These are phyloP conservation scores for Melanerpes aurifrons DNA, from an alignment of 2,113 vertebrate genomes.

Conservation along the genomic window DNA sequence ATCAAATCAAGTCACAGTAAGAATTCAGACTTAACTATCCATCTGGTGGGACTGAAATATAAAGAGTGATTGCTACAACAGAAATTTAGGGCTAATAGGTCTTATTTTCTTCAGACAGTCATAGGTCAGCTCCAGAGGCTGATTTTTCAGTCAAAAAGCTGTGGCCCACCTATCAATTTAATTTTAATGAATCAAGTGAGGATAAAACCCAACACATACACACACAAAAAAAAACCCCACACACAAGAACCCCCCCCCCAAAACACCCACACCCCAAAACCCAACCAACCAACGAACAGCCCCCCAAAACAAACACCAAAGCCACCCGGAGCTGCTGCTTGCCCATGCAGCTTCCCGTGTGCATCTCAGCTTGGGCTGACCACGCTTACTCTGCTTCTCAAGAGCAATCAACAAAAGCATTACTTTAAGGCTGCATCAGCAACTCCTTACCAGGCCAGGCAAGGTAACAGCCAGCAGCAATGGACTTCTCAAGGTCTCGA, in stretches of 20 bases:
- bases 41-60: neutral
- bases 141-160: slow-evolving; percentile 40
- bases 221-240: too few relatives aligned
- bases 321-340: neutral
- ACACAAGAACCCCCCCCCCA: too few relatives aligned
- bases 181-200: slow-evolving; percentile 18
- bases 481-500: neutral
- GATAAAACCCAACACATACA: too few relatives aligned
- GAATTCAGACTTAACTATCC: slow-evolving; percentile 11
- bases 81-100: neutral
- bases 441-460: neutral
- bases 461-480: neutral
- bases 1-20: neutral
- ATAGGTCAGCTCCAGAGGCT: slow-evolving; percentile 34
- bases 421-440: neutral
- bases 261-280: too few relatives aligned
- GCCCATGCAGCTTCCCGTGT: neutral
- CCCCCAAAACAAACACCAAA: too few relatives aligned
- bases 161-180: slow-evolving; percentile 13
- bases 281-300: too few relatives aligned
- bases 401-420: neutral
- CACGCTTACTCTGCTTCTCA: neutral
- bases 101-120: neutral
- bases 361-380: neutral
- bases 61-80: neutral